A percentile compares a stretch with the other conserved stretches of the same genome.
phyloP scores from a whole-genome alignment of 2,797 vertebrate species.

The Gastrophryne carolinensis region DNA sequence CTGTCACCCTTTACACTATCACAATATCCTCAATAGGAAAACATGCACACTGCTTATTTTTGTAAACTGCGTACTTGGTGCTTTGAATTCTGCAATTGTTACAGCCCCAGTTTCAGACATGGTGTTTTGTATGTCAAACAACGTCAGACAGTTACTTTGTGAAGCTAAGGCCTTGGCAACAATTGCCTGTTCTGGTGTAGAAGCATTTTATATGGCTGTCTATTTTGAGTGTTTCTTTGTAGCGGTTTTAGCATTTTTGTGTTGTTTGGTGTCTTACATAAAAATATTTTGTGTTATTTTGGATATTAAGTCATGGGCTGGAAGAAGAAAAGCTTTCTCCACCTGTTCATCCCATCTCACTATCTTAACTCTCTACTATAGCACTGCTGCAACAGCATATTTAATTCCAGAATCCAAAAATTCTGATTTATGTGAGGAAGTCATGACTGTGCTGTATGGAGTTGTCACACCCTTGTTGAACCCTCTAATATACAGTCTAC shows the following conservation, averaged over 20 bases:
- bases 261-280: background rate
- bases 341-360: conserved; percentile 1
- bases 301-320: background rate
- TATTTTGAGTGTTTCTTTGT: background rate
- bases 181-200: background rate
- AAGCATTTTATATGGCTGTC: background rate
- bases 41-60: background rate
- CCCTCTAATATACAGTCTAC: background rate
- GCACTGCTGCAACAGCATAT: background rate
- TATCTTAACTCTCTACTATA: background rate
- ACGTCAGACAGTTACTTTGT: background rate
- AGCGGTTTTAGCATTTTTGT: background rate
- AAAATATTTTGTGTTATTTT: background rate
- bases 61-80: background rate
- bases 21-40: background rate
- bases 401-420: background rate
- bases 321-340: background rate
- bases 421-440: background rate
- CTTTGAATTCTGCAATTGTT: background rate
- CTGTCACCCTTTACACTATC: background rate
- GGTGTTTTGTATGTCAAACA: background rate
- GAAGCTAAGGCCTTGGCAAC: background rate
- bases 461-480: background rate
- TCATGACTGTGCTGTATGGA: background rate
- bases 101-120: background rate